Percentiles rank a stretch among this genome's conserved stretches.
Evolutionary conservation across 2,113 vertebrate species (phyloP).

Genomic region (Cyanoramphus novaezelandiae): DNA sequence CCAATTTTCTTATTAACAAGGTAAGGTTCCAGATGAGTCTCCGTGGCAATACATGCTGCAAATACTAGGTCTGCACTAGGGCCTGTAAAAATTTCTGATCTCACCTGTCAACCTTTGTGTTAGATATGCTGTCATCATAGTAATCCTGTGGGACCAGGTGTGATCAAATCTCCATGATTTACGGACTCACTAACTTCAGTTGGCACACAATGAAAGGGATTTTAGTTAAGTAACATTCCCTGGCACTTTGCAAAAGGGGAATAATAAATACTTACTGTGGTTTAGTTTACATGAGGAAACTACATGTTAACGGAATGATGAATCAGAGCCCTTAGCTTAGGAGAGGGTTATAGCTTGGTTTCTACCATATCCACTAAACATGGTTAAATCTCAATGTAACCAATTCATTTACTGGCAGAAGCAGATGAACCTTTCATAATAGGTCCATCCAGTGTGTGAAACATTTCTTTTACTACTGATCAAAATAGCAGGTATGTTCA

Average conservation of each 20-base stretch:
- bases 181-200: background rate
- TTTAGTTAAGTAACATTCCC: background rate
- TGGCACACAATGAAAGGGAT: background rate
- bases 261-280: background rate
- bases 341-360: background rate
- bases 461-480: background rate
- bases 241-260: background rate
- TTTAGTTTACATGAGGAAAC: background rate
- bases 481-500: background rate
- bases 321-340: background rate
- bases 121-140: background rate
- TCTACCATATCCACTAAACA: background rate
- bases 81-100: background rate
- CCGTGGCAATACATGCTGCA: background rate
- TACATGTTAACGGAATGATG: background rate
- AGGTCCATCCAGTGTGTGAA: background rate
- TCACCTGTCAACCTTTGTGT: background rate
- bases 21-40: background rate
- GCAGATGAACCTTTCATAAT: background rate
- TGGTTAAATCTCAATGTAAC: background rate
- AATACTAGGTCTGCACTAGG: background rate
- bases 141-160: fast-evolving
- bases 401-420: background rate
- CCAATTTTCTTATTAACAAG: background rate
- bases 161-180: background rate